These are phyloP conservation scores for Trichechus manatus DNA, from an alignment of 2,113 vertebrate genomes.

Conservation along the genomic window DNA sequence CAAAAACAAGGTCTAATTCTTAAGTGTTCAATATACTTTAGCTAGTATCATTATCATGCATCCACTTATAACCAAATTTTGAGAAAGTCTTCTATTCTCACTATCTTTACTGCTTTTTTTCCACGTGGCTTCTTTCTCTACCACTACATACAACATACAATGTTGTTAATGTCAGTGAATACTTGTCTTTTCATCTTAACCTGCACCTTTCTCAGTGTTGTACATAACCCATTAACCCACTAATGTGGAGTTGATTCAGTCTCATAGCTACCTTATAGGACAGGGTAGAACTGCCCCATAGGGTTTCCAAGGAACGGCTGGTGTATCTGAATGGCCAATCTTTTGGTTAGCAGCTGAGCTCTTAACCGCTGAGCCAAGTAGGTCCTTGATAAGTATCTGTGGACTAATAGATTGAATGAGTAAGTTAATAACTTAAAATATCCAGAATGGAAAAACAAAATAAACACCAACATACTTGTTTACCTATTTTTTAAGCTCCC, in stretches of 20 bases:
- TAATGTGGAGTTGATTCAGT: too few species aligned
- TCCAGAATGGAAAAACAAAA: not conserved
- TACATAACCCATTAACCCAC: not conserved
- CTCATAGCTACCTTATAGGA: too few species aligned
- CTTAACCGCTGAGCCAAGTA: too few species aligned
- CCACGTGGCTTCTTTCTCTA: not conserved
- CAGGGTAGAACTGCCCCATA: too few species aligned
- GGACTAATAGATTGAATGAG: not conserved
- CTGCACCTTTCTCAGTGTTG: not conserved
- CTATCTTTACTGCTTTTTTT: not conserved
- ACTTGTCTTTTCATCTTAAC: not conserved
- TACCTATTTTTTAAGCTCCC: not conserved
- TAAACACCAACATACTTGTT: not conserved
- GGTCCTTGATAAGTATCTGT: not conserved
- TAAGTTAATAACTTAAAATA: not conserved
- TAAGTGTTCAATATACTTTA: not conserved
- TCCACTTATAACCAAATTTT: not conserved
- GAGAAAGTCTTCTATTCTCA: not conserved
- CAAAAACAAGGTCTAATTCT: not conserved
- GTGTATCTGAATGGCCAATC: too few species aligned
- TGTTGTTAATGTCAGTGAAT: not conserved
- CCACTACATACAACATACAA: not conserved
- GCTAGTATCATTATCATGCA: not conserved
- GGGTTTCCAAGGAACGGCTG: too few species aligned
- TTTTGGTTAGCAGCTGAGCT: too few species aligned